phyloP scores from a whole-genome alignment of 1,140 invertebrate genomes.

The Hypothenemus hampei region DNA sequence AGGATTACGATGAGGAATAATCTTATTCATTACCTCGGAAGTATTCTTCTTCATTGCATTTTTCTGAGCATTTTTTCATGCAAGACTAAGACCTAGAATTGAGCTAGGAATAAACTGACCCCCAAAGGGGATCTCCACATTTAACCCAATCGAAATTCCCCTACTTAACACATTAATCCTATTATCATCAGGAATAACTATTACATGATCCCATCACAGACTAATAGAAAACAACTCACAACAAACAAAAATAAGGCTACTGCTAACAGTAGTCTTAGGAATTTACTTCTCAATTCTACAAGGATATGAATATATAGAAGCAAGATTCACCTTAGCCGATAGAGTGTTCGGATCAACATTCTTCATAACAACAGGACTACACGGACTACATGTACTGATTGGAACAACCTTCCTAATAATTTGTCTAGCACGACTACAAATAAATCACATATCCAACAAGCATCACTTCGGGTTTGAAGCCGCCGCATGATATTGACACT shows the following conservation, averaged over 20 bases:
- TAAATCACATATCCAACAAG: conserved; percentile 53
- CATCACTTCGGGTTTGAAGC: conserved; percentile 68
- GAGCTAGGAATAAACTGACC: conserved; percentile 59
- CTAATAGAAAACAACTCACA: conserved; percentile 50
- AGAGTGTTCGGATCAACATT: conserved; percentile 62
- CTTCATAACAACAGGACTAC: conserved; percentile 68
- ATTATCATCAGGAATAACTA: conserved; percentile 52
- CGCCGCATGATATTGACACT: conserved; percentile 68
- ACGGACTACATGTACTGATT: conserved; percentile 67
- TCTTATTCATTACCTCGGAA: conserved; percentile 61
- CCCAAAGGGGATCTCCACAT: conserved; percentile 50
- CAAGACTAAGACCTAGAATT: conserved; percentile 53
- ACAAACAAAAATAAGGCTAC: conserved; percentile 46
- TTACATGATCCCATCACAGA: conserved; percentile 55
- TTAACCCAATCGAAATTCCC: conserved; percentile 59
- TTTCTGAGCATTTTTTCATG: conserved; percentile 63
- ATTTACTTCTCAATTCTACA: conserved; percentile 48
- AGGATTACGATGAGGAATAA: conserved; percentile 55
- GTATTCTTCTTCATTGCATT: conserved; percentile 58
- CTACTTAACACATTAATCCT: conserved; percentile 59
- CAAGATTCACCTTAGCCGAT: conserved; percentile 54
- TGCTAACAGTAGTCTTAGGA: conserved; percentile 52
- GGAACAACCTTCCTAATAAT: conserved; percentile 59
- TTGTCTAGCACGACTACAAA: conserved; percentile 50
- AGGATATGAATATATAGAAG: conserved; percentile 48